Evolutionary conservation across 1,140 invertebrate species (phyloP).

Genomic region (Zophobas atratus): DNA sequence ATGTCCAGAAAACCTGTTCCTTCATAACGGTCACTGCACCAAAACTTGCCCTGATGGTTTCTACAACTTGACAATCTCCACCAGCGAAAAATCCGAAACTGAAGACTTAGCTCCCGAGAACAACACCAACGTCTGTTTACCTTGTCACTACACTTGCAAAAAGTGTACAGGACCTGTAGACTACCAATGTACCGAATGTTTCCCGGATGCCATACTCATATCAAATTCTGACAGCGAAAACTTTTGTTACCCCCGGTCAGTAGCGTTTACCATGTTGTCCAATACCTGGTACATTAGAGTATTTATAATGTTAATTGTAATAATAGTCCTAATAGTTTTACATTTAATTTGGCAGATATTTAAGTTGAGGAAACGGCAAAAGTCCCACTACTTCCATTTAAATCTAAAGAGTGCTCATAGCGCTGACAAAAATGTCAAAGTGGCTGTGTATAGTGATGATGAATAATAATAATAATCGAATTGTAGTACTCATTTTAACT

Average conservation of each 20-base stretch:
- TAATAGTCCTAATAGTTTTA: constrained; percentile 50
- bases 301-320: constrained; percentile 59
- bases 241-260: constrained; percentile 67
- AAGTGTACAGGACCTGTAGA: constrained; percentile 72
- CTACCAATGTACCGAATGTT: constrained; percentile 73
- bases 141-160: constrained; percentile 75
- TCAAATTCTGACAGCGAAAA: constrained; percentile 57
- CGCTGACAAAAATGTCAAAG: constrained; percentile 43
- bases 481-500: constrained; percentile 6
- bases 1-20: constrained; percentile 65
- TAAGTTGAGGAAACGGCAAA: constrained; percentile 22
- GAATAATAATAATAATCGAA: constrained; percentile 20
- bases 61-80: constrained; percentile 52
- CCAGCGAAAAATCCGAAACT: neutral
- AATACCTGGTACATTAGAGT: constrained; percentile 64
- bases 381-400: constrained; percentile 8
- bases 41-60: constrained; percentile 67
- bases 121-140: constrained; percentile 57
- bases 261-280: constrained; percentile 61
- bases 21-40: constrained; percentile 67
- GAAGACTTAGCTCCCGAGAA: constrained; percentile 31
- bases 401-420: constrained; percentile 15
- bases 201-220: constrained; percentile 69
- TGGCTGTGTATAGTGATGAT: constrained; percentile 49
- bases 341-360: constrained; percentile 48